Evolutionary conservation across 2,113 vertebrate genomes (phyloP), one percentile per base, ranked within the genome.

Genomic region (Zeus faber): DNA sequence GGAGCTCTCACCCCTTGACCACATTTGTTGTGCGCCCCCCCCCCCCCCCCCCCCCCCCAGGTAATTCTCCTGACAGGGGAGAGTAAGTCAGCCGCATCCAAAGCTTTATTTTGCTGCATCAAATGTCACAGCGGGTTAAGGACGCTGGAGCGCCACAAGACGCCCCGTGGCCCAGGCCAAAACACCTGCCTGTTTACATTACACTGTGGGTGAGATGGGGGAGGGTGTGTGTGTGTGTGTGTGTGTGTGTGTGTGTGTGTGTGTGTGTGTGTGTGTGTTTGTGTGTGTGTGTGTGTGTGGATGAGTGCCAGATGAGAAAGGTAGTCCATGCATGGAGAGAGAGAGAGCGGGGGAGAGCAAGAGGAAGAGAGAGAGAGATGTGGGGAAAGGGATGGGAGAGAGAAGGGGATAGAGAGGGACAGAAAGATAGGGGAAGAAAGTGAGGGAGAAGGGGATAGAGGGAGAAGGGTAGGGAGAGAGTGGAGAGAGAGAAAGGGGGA

Each of bases 91-190:
- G 64, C 65, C 31, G 58, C 13, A 35, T 54, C 26, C 20, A 43
- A 54, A 72, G 78, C 65, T 78, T 78, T 69, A 65, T 74, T 81
- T 72, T 60, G 62, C 67, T n/a, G 58, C 7, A 50, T 79, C 72
- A 67, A 71, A 66, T 76, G 81, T 84, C 76, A 71, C 5, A 8
- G 50, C 21, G 10, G 56, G 70, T 82, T 90, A 60, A 80, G 79
- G 63, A 49, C 9, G 53, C n/a, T n/a, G n/a, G n/a, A n/a, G n/a
- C n/a, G n/a, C n/a, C n/a, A n/a, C n/a, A n/a, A n/a, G n/a, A n/a
- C n/a, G n/a, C n/a, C n/a, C n/a, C n/a, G n/a, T n/a, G n/a, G n/a
- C n/a, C n/a, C n/a, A n/a, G n/a, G n/a, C n/a, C n/a, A n/a, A n/a
- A n/a, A n/a, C n/a, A n/a, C n/a, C n/a, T n/a, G n/a, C n/a, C n/a